These are phyloP conservation scores for Brachystomella parvula DNA, from an alignment of 1,140 invertebrate genomes.

Conservation along the genomic window DNA sequence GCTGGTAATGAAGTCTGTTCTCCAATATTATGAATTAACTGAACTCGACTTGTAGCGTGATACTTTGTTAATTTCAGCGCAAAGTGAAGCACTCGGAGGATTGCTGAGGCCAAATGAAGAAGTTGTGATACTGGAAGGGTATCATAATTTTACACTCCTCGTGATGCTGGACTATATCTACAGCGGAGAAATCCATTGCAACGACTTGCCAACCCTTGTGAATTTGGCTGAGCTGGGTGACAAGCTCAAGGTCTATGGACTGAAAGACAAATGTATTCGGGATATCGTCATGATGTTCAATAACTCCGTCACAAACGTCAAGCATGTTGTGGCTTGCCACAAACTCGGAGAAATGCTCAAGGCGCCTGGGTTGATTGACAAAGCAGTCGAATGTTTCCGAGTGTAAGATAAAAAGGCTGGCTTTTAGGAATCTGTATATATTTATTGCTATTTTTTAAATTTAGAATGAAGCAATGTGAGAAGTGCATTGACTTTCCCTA, in stretches of 20 bases:
- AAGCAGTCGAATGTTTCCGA: slow-evolving; percentile 2
- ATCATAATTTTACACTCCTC: background rate
- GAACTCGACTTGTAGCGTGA: too few relatives aligned
- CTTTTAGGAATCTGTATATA: too few relatives aligned
- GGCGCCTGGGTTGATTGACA: background rate
- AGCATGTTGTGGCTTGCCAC: slow-evolving; percentile 4
- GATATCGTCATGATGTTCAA: slow-evolving; percentile 5
- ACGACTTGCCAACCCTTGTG: background rate
- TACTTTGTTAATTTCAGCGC: background rate
- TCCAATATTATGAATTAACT: background rate
- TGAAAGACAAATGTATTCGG: slow-evolving; percentile 2
- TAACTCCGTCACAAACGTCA: background rate
- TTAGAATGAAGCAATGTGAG: background rate
- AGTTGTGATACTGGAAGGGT: background rate
- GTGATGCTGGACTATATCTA: slow-evolving; percentile 3
- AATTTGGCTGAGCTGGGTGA: background rate
- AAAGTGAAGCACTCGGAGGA: background rate
- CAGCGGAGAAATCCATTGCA: slow-evolving; percentile 5
- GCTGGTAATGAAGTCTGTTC: background rate
- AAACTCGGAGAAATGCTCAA: slow-evolving; percentile 2
- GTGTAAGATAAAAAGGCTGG: background rate
- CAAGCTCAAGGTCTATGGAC: background rate
- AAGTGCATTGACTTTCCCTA: slow-evolving; percentile 1
- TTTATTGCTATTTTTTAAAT: background rate
- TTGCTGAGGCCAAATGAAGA: background rate